A percentile compares a stretch with the other conserved stretches of the same genome.
Conservation (phyloP, 2,888 invertebrate genomes). For the Mythimna vitellina region DNA sequence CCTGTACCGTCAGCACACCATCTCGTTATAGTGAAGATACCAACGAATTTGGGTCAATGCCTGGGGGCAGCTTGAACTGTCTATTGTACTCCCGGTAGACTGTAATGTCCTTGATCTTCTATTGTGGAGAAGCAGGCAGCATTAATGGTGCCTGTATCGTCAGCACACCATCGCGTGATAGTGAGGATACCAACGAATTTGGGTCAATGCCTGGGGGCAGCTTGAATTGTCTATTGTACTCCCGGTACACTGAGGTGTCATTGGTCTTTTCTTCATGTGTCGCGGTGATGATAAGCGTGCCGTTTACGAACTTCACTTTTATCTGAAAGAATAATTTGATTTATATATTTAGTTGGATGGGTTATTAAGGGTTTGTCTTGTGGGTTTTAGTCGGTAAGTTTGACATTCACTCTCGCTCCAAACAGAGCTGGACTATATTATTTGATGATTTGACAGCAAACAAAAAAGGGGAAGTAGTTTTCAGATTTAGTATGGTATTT, state of each 20-base stretch:
- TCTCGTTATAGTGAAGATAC: conserved; percentile 97
- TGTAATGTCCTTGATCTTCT: background rate
- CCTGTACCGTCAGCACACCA: conserved; percentile 93
- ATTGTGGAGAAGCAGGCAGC: background rate
- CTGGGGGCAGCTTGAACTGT: conserved; percentile 97
- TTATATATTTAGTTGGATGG: background rate
- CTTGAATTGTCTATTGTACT: conserved; percentile 97
- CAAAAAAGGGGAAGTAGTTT: background rate
- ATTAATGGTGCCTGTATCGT: conserved; percentile 95
- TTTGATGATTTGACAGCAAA: background rate
- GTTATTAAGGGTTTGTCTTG: background rate
- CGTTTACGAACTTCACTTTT: conserved; percentile 69
- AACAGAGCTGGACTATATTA: too few relatives aligned
- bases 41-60: conserved; percentile 96
- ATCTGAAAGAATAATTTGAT: conserved; percentile 76
- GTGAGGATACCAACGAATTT: conserved; percentile 95
- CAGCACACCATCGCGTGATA: conserved; percentile 97
- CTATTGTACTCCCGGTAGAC: conserved; percentile 95
- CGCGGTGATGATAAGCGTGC: conserved; percentile 94
- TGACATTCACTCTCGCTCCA: background rate
- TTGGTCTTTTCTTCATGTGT: conserved; percentile 98
- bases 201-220: conserved; percentile 97
- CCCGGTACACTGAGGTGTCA: conserved; percentile 96
- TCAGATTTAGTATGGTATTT: background rate
- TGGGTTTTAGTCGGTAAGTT: too few relatives aligned